phyloP scores from a whole-genome alignment of 2,113 vertebrate genomes.

The Phyllostomus discolor region DNA sequence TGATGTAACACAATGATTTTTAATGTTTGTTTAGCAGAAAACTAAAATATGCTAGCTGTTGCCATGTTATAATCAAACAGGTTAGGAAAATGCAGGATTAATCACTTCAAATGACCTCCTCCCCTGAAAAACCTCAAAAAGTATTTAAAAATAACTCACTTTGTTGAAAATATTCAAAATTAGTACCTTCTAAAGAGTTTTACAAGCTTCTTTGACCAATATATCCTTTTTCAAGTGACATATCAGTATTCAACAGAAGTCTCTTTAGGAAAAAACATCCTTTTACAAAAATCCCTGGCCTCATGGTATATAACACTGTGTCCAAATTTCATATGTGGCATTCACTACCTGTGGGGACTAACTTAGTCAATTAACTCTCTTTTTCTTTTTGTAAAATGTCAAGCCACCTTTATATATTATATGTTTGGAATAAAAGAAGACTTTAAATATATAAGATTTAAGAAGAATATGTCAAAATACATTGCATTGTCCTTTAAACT shows the following conservation, averaged over 20 bases:
- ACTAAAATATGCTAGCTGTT: background rate
- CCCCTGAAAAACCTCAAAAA: background rate
- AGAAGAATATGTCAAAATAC: background rate
- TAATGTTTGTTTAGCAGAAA: background rate
- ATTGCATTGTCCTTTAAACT: background rate
- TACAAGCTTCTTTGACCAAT: background rate
- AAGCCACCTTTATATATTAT: background rate
- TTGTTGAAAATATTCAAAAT: background rate
- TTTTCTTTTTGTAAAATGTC: background rate
- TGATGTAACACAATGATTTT: background rate
- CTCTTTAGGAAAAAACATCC: background rate
- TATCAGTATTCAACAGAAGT: background rate
- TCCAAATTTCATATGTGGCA: background rate
- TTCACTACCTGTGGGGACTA: background rate
- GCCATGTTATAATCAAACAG: background rate
- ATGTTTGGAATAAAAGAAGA: background rate
- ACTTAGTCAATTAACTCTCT: background rate
- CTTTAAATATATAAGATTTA: background rate
- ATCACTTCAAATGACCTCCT: background rate
- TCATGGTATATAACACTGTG: fast-evolving
- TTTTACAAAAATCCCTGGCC: background rate
- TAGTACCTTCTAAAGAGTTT: background rate
- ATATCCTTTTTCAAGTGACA: background rate
- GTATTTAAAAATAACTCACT: background rate
- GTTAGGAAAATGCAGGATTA: background rate